A percentile compares a stretch with the other conserved stretches of the same genome.
These are phyloP conservation scores for Tetrax tetrax DNA, from an alignment of 2,113 vertebrate genomes.

Conservation along the genomic window DNA sequence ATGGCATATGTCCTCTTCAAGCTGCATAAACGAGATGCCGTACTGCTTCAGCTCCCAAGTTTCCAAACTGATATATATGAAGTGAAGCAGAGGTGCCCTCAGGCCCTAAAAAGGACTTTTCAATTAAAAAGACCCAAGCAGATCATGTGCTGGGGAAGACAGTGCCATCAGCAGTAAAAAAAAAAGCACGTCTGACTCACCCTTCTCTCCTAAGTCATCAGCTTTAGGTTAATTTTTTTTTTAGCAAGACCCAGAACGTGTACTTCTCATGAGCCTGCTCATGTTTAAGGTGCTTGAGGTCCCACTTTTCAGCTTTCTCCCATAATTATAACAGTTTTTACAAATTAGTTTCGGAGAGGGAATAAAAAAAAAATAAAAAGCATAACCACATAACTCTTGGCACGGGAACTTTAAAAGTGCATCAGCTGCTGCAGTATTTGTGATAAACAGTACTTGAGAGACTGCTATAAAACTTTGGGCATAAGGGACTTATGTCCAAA, in stretches of 20 bases:
- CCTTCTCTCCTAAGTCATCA: background rate
- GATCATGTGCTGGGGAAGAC: background rate
- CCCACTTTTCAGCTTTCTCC: background rate
- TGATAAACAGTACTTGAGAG: background rate
- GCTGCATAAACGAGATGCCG: accelerated
- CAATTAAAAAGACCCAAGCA: background rate
- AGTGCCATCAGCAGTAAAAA: background rate
- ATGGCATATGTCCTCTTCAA: background rate
- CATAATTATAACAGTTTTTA: background rate
- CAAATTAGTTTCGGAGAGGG: background rate
- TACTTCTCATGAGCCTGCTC: background rate
- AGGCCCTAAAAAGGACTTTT: background rate
- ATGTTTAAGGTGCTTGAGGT: background rate
- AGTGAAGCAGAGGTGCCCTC: background rate
- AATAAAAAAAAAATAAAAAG: background rate
- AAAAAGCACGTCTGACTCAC: background rate
- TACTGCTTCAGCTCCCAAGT: background rate
- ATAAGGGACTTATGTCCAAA: background rate
- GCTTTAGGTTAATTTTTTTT: background rate
- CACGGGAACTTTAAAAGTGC: background rate
- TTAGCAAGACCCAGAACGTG: background rate
- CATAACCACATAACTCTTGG: background rate
- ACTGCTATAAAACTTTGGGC: background rate
- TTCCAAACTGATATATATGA: accelerated
- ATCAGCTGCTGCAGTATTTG: background rate